Percentiles rank a stretch among this genome's conserved stretches.
Conservation (phyloP, 2,888 invertebrate species). For the Orthosia incerta region DNA sequence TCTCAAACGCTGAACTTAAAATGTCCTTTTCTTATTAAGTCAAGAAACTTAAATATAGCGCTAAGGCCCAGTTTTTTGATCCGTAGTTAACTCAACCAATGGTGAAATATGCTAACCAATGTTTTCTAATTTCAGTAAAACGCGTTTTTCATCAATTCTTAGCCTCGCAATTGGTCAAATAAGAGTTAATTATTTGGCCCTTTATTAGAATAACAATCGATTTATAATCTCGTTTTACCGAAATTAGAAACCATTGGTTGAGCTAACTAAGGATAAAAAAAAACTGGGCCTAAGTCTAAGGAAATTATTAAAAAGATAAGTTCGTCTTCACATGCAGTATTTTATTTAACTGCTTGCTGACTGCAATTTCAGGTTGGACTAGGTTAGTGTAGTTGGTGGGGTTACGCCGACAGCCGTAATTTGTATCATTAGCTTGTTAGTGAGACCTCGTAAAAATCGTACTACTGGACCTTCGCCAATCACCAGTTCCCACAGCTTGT, state of each 20-base stretch:
- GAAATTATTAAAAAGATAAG: not conserved
- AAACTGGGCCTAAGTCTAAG: too few relatives aligned
- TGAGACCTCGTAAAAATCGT: conserved; percentile 6
- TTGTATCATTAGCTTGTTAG: not conserved
- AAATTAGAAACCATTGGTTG: too few relatives aligned
- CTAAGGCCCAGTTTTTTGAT: too few relatives aligned
- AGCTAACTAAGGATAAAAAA: too few relatives aligned
- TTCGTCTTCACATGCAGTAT: not conserved
- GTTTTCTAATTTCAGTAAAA: too few relatives aligned
- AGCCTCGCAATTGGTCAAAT: too few relatives aligned
- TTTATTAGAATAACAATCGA: too few relatives aligned
- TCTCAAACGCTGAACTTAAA: not conserved
- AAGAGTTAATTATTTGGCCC: too few relatives aligned
- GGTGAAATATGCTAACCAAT: too few relatives aligned
- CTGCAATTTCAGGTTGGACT: conserved; percentile 10
- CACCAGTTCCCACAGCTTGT: not conserved
- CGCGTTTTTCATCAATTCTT: too few relatives aligned
- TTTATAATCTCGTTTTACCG: too few relatives aligned
- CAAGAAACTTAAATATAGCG: not conserved
- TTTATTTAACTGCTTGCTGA: not conserved
- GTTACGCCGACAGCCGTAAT: not conserved
- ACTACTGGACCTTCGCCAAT: not conserved
- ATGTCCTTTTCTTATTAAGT: conserved; percentile 8
- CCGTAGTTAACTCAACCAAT: too few relatives aligned
- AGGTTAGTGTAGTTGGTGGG: conserved; percentile 7